These are phyloP conservation scores for Lycia hirtaria DNA, from an alignment of 2,888 invertebrate genomes.

Conservation along the genomic window DNA sequence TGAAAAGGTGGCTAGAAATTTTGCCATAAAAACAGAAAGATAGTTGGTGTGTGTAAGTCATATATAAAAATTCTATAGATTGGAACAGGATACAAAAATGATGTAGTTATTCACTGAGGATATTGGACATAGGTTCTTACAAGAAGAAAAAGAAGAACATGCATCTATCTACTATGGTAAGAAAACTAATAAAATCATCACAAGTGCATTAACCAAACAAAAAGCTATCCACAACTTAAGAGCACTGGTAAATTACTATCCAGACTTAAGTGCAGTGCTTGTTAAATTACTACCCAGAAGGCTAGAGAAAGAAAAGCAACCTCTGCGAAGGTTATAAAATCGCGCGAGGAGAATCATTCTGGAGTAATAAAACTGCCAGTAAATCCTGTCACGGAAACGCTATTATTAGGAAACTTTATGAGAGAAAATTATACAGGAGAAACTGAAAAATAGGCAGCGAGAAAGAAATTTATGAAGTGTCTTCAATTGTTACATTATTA, in stretches of 20 bases:
- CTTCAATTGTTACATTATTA: background rate
- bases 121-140: too few species aligned
- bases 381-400: slow-evolving; percentile 5
- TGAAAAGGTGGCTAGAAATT: too few species aligned
- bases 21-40: too few species aligned
- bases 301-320: slow-evolving; percentile 28
- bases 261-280: slow-evolving; percentile 26
- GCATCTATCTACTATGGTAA: too few species aligned
- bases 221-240: slow-evolving; percentile 30
- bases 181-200: too few species aligned
- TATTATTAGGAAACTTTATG: slow-evolving; percentile 15
- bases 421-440: slow-evolving; percentile 4
- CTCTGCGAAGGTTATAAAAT: slow-evolving; percentile 30
- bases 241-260: slow-evolving; percentile 37
- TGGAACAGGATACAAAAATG: too few species aligned
- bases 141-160: too few species aligned
- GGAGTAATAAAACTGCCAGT: slow-evolving; percentile 20
- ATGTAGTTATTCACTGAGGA: too few species aligned
- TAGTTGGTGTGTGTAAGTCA: too few species aligned
- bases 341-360: slow-evolving; percentile 25
- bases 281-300: slow-evolving; percentile 26
- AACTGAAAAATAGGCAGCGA: background rate
- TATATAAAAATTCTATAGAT: too few species aligned
- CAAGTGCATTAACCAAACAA: background rate
- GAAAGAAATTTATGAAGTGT: background rate